Percentiles rank a stretch among this genome's conserved stretches.
phyloP scores from a whole-genome alignment of 2,113 vertebrate genomes.

The Leiothrix lutea region DNA sequence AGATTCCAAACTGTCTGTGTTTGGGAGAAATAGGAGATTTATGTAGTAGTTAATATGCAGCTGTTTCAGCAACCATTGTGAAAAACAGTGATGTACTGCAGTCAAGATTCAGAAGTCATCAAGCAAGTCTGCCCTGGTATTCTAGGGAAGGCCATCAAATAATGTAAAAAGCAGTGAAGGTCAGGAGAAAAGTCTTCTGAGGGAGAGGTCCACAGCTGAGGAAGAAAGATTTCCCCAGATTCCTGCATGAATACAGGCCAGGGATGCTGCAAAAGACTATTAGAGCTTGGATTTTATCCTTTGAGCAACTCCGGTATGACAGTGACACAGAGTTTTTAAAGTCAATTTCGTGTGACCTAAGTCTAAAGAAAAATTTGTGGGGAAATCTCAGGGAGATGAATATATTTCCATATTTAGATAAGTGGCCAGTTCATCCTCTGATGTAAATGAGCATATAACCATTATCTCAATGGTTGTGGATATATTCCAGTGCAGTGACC shows the following conservation, averaged over 20 bases:
- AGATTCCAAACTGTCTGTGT: slow-evolving; percentile 39
- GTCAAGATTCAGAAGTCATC: slow-evolving; percentile 11
- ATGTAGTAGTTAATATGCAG: slow-evolving; percentile 7
- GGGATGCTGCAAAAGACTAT: background rate
- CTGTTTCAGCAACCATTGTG: slow-evolving; percentile 14
- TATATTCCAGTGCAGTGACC: background rate
- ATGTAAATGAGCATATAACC: background rate
- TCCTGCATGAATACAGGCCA: background rate
- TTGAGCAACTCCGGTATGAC: background rate
- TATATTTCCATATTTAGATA: background rate
- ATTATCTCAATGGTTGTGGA: background rate
- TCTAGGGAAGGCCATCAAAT: background rate
- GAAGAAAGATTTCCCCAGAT: background rate
- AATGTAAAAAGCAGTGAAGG: background rate
- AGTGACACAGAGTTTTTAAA: background rate
- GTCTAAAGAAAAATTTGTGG: background rate
- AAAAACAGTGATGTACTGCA: slow-evolving; percentile 9
- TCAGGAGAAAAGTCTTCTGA: background rate
- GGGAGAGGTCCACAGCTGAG: background rate
- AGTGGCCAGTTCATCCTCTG: background rate
- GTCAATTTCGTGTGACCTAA: background rate
- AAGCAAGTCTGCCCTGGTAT: background rate
- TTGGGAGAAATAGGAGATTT: slow-evolving; percentile 14
- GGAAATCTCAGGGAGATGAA: background rate
- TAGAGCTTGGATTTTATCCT: background rate